phyloP scores from a whole-genome alignment of 2,113 vertebrate species.

The Trichomycterus rosablanca region DNA sequence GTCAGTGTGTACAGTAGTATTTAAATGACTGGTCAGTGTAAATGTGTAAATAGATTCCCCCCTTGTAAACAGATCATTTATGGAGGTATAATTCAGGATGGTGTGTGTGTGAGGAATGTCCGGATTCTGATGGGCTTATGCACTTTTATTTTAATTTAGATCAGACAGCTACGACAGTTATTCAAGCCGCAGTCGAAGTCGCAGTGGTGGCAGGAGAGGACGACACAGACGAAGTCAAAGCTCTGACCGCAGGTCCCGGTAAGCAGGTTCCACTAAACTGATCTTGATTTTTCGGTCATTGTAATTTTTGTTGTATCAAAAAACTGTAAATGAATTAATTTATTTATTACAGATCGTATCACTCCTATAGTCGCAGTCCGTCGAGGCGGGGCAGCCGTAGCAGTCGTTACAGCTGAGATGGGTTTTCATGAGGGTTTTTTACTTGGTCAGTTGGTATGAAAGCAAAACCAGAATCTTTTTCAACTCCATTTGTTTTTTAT shows the following conservation, averaged over 20 bases:
- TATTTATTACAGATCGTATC: conserved; percentile 70
- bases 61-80: no score
- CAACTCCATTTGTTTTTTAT: background rate
- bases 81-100: no score
- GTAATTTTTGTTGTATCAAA: no score
- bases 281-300: no score
- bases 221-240: conserved; percentile 60
- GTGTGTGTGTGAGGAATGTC: no score
- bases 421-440: background rate
- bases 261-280: no score
- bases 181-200: conserved; percentile 79
- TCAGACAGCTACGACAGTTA: conserved; percentile 86
- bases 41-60: no score
- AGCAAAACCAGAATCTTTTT: conserved; percentile 1
- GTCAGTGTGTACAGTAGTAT: no score
- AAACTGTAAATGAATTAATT: background rate
- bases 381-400: conserved; percentile 82
- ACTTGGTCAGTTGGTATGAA: background rate
- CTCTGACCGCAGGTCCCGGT: conserved; percentile 81
- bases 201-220: conserved; percentile 77
- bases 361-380: conserved; percentile 85
- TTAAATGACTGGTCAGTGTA: no score
- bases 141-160: no score
- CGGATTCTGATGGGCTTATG: no score
- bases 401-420: conserved; percentile 84